Base-by-base conservation (phyloP, 1,140 invertebrate genomes). In the Brachionus asplanchnoidis region DNA sequence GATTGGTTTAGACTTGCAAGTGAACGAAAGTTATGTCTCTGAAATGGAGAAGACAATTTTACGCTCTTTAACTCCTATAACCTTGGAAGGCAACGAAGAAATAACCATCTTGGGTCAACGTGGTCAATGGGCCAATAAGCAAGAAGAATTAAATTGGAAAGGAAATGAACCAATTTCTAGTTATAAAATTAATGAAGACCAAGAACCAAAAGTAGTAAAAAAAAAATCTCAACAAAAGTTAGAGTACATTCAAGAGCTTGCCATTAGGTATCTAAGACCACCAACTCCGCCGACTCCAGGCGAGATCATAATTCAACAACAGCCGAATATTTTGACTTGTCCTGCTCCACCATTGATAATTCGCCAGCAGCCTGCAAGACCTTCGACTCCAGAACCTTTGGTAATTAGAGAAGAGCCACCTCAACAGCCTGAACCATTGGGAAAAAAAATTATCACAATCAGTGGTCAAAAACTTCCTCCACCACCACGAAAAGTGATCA, bases 251-350 rank as follows among this genome's bases (percentile, higher is more conserved):
- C 84, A 85, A 78, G 68, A 85, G 42, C 6, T 85, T 20, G 84
- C 53, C 9, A 66, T 77, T 1, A 40, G 70, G 23, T 84, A 84
- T 65, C 40, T 84, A 14, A 5, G 32, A 40, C 83, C 83, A 20
- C 83, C 83, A 14, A 85, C 84, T 12, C 84, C 84, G 8, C 84
- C 84, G 40, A 9, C 84, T 65, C 68, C 46, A 14, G 84, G 70
- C 3, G 32, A 50, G 14, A 77, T 85, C 23, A 46, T 85, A 23
- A 85, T 85, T 20, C 28, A 50, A 14, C 65, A 85, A 78, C 1
- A 60, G n/a, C 44, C 14, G 3, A 36, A 36, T 56, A 4, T 20
- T 40, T 28, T 66, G 28, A 42, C 73, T 23, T 7, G 8, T 17
- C 46, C 46, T 40, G 66, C 83, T 0, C 83, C 83, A 12, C 83